Evolutionary conservation across 2,797 vertebrate species (phyloP), one percentile per base, ranked within the genome.

Genomic region (Periparus ater): DNA sequence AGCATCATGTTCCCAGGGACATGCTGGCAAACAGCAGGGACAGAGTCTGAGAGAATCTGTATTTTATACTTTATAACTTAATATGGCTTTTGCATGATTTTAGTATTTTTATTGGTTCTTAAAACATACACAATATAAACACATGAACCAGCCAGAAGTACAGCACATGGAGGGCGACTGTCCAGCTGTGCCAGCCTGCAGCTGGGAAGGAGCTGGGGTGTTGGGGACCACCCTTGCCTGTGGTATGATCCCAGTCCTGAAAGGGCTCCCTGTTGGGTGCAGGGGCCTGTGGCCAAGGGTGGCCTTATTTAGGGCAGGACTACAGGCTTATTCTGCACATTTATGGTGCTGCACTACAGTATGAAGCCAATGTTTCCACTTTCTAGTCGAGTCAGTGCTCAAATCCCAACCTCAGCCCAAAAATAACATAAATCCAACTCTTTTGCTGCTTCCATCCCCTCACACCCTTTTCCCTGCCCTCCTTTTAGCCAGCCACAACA

Each of bases 291-390:
- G 80, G 65, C 82, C 66, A 60, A 65, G 73, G 72, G 15, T 36
- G 58, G 58, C 71, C 40, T 63, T 73, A 74, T 91, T 47, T 85
- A 44, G 85, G 77, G 75, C 85, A 89, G 71, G 20, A n/a, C 45
- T 61, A 34, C 45, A 75, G 68, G 32, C 60, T 73, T 20, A 32
- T 72, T 48, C 83, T 93, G 94, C 44, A 68, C 62, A 82, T 93
- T 91, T 87, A 87, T 93, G 91, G 81, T 85, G 81, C 47, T 73
- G 88, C 65, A 47, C 47, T 0, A 0, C 36, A 40, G 40, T 12
- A 75, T 60, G 78, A 92, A 96, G 93, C 89, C 89, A 95, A 47
- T 30, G 61, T 96, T 96, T 93, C 95, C 93, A 96, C 74, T 85
- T 96, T 85, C 38, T 66, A 85, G 77, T 82, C 6, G 2, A 91